A percentile compares a stretch with the other conserved stretches of the same genome.
phyloP scores from a whole-genome alignment of 2,888 invertebrate genomes.

The Achlya flavicornis region DNA sequence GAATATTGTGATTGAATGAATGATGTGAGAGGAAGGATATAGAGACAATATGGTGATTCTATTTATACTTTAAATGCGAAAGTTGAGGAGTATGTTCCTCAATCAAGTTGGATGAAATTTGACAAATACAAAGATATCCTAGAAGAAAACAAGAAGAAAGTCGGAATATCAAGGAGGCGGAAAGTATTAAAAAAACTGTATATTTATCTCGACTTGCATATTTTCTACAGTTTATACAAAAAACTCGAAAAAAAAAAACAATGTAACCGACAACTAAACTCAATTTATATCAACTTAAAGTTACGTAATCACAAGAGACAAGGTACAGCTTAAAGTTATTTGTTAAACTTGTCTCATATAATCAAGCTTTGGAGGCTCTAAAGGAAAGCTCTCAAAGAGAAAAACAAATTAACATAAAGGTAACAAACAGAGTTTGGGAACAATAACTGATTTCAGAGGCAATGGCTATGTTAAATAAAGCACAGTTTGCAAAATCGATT shows the following conservation, averaged over 20 bases:
- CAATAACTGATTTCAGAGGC: slow-evolving; percentile 33
- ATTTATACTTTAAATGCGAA: too few relatives aligned
- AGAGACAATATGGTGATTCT: too few relatives aligned
- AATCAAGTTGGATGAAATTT: too few relatives aligned
- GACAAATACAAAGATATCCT: too few relatives aligned
- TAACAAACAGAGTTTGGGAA: slow-evolving; percentile 34
- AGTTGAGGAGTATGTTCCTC: too few relatives aligned
- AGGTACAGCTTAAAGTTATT: slow-evolving; percentile 33
- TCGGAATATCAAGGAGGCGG: too few relatives aligned
- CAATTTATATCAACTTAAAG: not conserved
- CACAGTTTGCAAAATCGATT: slow-evolving; percentile 17
- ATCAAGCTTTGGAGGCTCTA: slow-evolving; percentile 24
- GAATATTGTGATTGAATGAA: too few relatives aligned
- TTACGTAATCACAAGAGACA: slow-evolving; percentile 13
- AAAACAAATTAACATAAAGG: slow-evolving; percentile 45
- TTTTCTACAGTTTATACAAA: too few relatives aligned
- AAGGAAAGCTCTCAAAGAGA: slow-evolving; percentile 19
- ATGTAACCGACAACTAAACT: not conserved
- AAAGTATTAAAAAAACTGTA: too few relatives aligned
- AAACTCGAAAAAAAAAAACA: not conserved
- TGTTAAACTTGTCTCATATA: slow-evolving; percentile 31
- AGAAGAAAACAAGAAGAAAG: too few relatives aligned
- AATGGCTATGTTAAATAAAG: slow-evolving; percentile 37
- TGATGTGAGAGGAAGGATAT: too few relatives aligned
- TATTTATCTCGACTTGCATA: too few relatives aligned